Evolutionary conservation across 2,113 vertebrate genomes (phyloP), one percentile per base, ranked within the genome.

Genomic region (Cettia cetti): DNA sequence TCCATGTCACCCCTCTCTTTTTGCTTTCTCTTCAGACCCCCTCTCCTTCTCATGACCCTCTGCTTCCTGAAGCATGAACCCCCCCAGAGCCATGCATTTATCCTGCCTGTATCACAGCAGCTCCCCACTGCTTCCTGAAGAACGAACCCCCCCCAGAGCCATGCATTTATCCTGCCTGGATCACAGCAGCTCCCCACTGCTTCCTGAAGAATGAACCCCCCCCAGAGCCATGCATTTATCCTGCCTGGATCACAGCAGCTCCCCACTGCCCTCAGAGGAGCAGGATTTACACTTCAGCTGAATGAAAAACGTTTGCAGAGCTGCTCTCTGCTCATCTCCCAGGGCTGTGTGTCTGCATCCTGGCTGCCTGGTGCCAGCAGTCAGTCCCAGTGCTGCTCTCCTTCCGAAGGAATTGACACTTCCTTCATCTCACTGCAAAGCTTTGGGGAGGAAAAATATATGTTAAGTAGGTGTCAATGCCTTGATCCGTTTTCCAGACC

Each of bases 401-500:
- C 12, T 70, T 82, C 65, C 52, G 47, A 75, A 77, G 63, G 70
- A 86, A 72, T 76, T 96, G 84, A 84, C 74, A 64, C 77, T 94
- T 89, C 52, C 69, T 89, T 91, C 65, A 84, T 75, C 86, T 68
- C 44, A 15, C 69, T 75, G 70, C 81, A 92, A 56, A 91, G 49
- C 69, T 81, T 1, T 24, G 57, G 37, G 28, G 68, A 60, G 45
- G 33, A 63, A 70, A 59, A 70, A 44, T 40, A 14, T 65, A 0
- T n/a, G 19, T 71, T 81, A 83, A 84, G 35, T 44, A 84, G 54
- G 77, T 89, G 76, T 86, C 20, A 3, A n/a, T 83, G 72, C 87
- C 80, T 83, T 86, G 60, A 82, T 92, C 77, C 26, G 14, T 94
- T 92, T 92, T 91, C 47, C 89, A 89, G 64, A 89, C 47, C n/a